Conservation (phyloP, 2,888 invertebrate species). For the Drosophila quinaria region DNA sequence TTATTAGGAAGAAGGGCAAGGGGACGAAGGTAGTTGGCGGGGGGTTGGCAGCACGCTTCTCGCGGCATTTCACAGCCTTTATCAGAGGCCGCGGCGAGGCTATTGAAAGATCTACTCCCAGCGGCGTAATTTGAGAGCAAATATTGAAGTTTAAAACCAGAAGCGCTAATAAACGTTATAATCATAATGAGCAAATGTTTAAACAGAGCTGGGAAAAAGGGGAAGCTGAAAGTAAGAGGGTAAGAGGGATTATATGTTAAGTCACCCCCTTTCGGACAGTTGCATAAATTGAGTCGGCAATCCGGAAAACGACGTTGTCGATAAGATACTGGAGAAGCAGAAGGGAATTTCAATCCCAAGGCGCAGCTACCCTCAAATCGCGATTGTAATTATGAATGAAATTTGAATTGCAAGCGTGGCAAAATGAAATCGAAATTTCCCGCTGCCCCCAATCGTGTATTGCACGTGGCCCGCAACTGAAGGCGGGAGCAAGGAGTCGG, state of each 20-base stretch:
- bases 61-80: constrained; percentile 6
- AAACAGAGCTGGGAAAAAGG: constrained; percentile 19
- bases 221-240: neutral
- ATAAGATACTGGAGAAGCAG: constrained; percentile 30
- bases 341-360: neutral
- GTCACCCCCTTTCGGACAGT: constrained; percentile 21
- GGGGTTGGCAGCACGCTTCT: constrained; percentile 23
- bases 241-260: constrained; percentile 3
- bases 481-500: constrained; percentile 24
- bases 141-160: constrained; percentile 72
- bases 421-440: constrained; percentile 24
- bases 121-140: constrained; percentile 72
- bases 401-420: constrained; percentile 73
- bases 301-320: constrained; percentile 27
- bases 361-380: constrained; percentile 39
- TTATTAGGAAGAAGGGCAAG: neutral
- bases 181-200: constrained; percentile 82
- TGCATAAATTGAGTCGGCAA: constrained; percentile 41
- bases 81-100: constrained; percentile 7
- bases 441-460: constrained; percentile 12
- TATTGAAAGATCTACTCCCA: constrained; percentile 52
- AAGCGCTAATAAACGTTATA: constrained; percentile 71
- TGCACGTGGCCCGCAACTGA: constrained; percentile 52
- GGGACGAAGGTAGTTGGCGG: neutral
- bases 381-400: constrained; percentile 75